A percentile compares a stretch with the other conserved stretches of the same genome.
Evolutionary conservation across 2,888 invertebrate species (phyloP).

Genomic region (Calephelis perditalis): DNA sequence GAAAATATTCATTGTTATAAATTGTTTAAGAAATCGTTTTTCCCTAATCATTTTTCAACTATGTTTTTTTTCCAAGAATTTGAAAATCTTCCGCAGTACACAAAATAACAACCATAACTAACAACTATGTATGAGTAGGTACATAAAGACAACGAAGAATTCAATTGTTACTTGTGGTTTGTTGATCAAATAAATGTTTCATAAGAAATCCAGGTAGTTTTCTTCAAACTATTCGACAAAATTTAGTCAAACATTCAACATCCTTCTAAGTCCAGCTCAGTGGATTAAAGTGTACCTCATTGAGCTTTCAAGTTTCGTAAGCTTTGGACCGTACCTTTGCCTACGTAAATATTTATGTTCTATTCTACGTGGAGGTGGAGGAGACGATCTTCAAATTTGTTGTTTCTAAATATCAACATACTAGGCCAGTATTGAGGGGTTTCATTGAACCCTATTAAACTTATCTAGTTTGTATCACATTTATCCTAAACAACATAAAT

Average conservation of each 20-base stretch:
- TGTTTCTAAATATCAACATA: background rate
- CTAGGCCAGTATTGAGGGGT: too few species aligned
- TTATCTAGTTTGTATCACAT: too few species aligned
- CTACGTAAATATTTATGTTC: constrained; percentile 6
- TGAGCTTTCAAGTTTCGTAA: constrained; percentile 1
- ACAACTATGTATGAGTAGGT: too few species aligned
- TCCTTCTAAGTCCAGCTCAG: constrained; percentile 10
- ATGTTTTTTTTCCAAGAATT: too few species aligned
- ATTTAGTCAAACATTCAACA: constrained; percentile 8
- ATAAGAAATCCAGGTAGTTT: background rate
- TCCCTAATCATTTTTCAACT: too few species aligned
- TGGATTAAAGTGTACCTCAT: constrained; percentile 9
- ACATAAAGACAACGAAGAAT: too few species aligned
- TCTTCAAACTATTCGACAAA: constrained; percentile 3
- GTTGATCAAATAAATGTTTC: background rate
- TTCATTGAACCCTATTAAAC: too few species aligned
- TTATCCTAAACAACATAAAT: too few species aligned
- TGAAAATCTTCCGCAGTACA: too few species aligned
- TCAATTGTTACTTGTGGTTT: background rate
- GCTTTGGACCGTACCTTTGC: background rate
- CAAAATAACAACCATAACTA: too few species aligned
- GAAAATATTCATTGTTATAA: too few species aligned
- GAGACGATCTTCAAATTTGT: background rate
- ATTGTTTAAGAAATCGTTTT: too few species aligned
- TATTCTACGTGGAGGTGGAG: background rate